Evolutionary conservation across 2,888 invertebrate genomes (phyloP).

Genomic region (Macaria liturata): DNA sequence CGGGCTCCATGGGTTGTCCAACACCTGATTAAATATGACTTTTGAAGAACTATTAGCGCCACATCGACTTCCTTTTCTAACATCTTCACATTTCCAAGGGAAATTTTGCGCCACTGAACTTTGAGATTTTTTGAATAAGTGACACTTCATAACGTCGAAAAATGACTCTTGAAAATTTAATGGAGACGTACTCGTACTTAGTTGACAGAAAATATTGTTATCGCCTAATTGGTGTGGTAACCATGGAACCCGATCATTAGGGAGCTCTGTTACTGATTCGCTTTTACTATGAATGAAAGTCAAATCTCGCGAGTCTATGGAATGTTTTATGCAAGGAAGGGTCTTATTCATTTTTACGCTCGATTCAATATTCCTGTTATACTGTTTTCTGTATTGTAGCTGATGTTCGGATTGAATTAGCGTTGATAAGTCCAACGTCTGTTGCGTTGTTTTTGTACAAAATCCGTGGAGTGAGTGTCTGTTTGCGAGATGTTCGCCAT

Average conservation of each 20-base stretch:
- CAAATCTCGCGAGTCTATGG: conserved; percentile 4
- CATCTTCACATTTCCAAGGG: conserved; percentile 10
- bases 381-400: conserved; percentile 35
- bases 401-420: conserved; percentile 39
- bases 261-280: conserved; percentile 5
- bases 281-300: conserved; percentile 19
- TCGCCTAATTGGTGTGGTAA: conserved; percentile 7
- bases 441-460: conserved; percentile 44
- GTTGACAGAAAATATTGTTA: conserved; percentile 1
- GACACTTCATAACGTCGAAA: conserved; percentile 11
- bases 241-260: conserved; percentile 6
- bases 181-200: conserved; percentile 5
- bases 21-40: conserved; percentile 75
- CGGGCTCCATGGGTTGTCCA: conserved; percentile 84
- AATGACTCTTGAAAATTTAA: conserved; percentile 11
- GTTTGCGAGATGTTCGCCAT: conserved; percentile 58
- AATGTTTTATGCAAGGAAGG: conserved; percentile 7
- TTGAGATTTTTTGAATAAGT: conserved; percentile 3
- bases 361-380: conserved; percentile 23
- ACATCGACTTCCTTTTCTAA: conserved; percentile 8
- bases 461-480: conserved; percentile 48
- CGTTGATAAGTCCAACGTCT: conserved; percentile 42
- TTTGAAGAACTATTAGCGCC: conserved; percentile 18
- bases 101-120: conserved; percentile 1
- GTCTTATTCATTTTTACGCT: background rate